Evolutionary conservation across 1,140 invertebrate species (phyloP).

Genomic region (Macrobrachium rosenbergii): DNA sequence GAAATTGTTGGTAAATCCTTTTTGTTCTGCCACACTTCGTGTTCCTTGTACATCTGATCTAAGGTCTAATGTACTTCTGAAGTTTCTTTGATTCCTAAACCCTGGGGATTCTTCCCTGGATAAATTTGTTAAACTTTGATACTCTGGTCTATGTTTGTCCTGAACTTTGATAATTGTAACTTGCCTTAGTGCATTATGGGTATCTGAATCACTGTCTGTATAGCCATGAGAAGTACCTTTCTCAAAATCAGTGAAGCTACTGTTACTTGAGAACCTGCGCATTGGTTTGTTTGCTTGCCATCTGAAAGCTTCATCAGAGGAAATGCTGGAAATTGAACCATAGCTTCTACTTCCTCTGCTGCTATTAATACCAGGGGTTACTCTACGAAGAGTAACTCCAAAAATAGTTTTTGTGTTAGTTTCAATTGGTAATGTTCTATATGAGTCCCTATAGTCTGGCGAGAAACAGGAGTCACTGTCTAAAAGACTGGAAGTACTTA

Average conservation of each 20-base stretch:
- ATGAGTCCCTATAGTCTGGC: conserved; percentile 31
- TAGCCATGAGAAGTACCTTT: background rate
- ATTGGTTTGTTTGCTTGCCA: background rate
- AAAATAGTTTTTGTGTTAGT: conserved; percentile 26
- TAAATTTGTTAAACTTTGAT: background rate
- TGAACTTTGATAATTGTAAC: conserved; percentile 30
- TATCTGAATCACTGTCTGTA: conserved; percentile 29
- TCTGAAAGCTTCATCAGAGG: background rate
- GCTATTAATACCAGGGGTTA: background rate
- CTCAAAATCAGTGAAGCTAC: background rate
- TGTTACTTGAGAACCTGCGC: conserved; percentile 13
- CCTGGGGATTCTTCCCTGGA: background rate
- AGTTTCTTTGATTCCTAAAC: background rate
- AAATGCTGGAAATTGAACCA: conserved; percentile 19
- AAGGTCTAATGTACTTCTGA: background rate
- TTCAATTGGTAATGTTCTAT: background rate
- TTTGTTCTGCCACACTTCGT: conserved; percentile 9
- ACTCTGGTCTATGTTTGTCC: background rate
- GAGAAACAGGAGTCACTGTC: conserved; percentile 50
- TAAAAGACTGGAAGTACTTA: conserved; percentile 51
- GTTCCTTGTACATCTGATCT: background rate
- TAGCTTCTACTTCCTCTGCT: conserved; percentile 6
- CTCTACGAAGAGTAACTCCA: conserved; percentile 44
- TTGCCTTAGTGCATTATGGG: conserved; percentile 31
- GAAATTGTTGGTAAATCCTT: background rate